Percentiles rank a stretch among this genome's conserved stretches.
Conservation (phyloP, 2,113 vertebrate genomes). For the Pelmatolapia mariae region DNA sequence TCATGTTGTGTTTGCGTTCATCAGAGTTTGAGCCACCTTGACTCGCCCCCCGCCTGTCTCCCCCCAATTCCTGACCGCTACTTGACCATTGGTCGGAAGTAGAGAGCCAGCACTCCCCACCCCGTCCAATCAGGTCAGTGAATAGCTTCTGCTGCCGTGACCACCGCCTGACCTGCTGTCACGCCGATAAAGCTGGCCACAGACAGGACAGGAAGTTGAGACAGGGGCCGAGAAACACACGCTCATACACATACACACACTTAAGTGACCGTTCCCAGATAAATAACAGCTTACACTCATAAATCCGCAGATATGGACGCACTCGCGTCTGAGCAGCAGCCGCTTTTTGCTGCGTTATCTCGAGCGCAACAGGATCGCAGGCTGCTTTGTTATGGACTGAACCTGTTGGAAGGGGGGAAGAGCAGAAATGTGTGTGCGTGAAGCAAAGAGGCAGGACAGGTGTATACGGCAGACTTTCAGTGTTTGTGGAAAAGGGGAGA, state of each 20-base stretch:
- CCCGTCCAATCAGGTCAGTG: slow-evolving; percentile 21
- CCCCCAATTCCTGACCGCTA: slow-evolving; percentile 24
- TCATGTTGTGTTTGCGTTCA: not conserved
- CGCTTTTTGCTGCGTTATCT: not conserved
- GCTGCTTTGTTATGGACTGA: not conserved
- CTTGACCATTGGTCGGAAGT: slow-evolving; percentile 38
- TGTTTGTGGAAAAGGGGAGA: not conserved
- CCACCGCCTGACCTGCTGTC: slow-evolving; percentile 57
- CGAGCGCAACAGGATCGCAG: not conserved
- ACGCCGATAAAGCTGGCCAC: slow-evolving; percentile 50
- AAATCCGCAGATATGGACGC: slow-evolving; percentile 23
- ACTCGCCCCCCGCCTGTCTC: not conserved
- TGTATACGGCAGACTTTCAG: not conserved
- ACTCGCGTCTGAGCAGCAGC: not conserved
- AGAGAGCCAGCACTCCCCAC: not conserved
- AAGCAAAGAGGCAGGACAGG: not conserved
- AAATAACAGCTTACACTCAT: slow-evolving; percentile 22
- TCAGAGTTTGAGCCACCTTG: not conserved
- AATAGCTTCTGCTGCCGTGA: slow-evolving; percentile 20
- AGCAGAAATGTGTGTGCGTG: not conserved
- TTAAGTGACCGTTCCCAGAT: slow-evolving; percentile 20
- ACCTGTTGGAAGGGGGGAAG: not conserved
- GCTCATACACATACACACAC: not conserved
- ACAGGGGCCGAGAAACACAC: slow-evolving; percentile 21
- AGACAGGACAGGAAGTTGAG: slow-evolving; percentile 68